phyloP scores from a whole-genome alignment of 2,113 vertebrate species.

The Tyrannus savana region DNA sequence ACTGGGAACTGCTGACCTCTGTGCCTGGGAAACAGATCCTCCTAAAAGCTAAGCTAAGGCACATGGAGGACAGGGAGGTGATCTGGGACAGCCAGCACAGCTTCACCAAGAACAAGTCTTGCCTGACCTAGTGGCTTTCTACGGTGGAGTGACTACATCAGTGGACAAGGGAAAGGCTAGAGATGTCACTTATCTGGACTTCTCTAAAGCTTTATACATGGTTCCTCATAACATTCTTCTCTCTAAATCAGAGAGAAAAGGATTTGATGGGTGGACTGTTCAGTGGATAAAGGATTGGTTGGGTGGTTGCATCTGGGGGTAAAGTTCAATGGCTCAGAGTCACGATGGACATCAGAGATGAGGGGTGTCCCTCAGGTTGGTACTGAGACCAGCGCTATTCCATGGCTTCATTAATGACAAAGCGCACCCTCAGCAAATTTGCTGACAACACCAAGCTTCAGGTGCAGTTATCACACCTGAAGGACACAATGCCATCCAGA shows the following conservation, averaged over 20 bases:
- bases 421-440: neutral
- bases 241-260: neutral
- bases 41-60: neutral
- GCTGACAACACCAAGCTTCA: neutral
- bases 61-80: neutral
- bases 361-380: neutral
- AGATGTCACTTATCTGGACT: neutral
- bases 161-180: neutral
- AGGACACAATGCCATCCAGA: neutral
- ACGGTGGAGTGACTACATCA: neutral
- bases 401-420: neutral
- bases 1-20: neutral
- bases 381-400: neutral
- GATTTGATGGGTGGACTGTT: neutral
- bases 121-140: neutral
- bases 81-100: neutral
- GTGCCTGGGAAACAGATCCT: neutral
- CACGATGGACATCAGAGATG: neutral
- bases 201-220: neutral
- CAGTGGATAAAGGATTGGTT: neutral
- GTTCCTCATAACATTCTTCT: neutral
- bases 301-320: neutral
- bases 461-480: neutral
- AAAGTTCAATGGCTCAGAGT: neutral
- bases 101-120: neutral